Percentiles rank a stretch among this genome's conserved stretches.
phyloP scores from a whole-genome alignment of 2,113 vertebrate species.

The Galeopterus variegatus region DNA sequence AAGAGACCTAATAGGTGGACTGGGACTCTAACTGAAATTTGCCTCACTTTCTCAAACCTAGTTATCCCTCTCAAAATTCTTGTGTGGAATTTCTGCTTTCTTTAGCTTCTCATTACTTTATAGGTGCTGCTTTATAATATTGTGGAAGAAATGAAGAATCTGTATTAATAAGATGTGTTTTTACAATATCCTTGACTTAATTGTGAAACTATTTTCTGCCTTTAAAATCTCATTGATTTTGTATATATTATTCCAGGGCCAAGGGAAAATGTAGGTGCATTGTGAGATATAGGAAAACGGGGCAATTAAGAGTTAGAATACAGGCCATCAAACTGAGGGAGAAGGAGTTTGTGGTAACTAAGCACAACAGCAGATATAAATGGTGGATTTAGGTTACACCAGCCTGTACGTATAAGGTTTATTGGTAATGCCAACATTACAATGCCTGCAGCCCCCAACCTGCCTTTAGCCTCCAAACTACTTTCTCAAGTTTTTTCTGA shows the following conservation, averaged over 20 bases:
- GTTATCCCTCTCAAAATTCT: not conserved
- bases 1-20: not conserved
- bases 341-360: not conserved
- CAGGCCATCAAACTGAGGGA: not conserved
- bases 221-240: constrained; percentile 50
- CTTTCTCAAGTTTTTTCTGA: not conserved
- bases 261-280: not conserved
- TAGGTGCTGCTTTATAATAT: not conserved
- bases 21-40: not conserved
- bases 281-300: not conserved
- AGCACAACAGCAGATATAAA: not conserved
- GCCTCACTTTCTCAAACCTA: not conserved
- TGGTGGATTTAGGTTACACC: not conserved
- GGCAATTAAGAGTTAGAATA: not conserved
- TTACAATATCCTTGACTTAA: constrained; percentile 34
- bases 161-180: constrained; percentile 5
- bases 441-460: not conserved
- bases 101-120: constrained; percentile 31
- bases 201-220: not conserved
- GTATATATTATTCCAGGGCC: not conserved
- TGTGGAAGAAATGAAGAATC: not conserved
- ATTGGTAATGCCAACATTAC: not conserved
- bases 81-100: not conserved
- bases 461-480: not conserved
- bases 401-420: not conserved